phyloP scores from a whole-genome alignment of 2,113 vertebrate genomes.

The Peromyscus polionotus region DNA sequence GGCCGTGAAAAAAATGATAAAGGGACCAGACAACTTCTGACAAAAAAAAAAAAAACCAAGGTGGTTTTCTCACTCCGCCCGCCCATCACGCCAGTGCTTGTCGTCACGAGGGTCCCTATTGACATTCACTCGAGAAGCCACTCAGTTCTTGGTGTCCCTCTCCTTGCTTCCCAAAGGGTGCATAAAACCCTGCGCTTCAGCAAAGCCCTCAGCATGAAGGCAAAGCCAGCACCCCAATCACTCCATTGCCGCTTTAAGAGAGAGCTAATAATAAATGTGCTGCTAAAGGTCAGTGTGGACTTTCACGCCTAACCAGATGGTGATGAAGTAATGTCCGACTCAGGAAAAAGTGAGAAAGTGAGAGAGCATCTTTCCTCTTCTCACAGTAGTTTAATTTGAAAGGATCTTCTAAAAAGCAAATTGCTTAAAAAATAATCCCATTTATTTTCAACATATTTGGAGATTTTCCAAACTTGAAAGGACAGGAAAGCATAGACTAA shows the following conservation, averaged over 20 bases:
- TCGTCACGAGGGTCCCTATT: too few species aligned
- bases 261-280: neutral
- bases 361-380: neutral
- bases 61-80: neutral
- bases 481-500: slow-evolving; percentile 8
- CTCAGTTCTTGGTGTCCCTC: neutral
- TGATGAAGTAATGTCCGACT: neutral
- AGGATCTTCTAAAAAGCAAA: neutral
- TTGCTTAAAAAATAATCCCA: slow-evolving; percentile 36
- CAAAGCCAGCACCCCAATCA: neutral
- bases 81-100: neutral
- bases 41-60: slow-evolving; percentile 10
- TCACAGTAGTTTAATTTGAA: slow-evolving; percentile 4
- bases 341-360: slow-evolving; percentile 34
- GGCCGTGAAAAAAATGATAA: neutral
- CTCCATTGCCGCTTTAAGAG: neutral
- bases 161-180: neutral
- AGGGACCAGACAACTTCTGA: neutral
- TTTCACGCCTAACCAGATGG: neutral
- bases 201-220: neutral
- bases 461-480: neutral
- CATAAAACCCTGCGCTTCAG: neutral
- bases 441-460: slow-evolving; percentile 36
- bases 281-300: neutral
- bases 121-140: neutral